Percentiles rank a stretch among this genome's conserved stretches.
phyloP scores from a whole-genome alignment of 2,797 vertebrate species.

The Limosa lapponica region DNA sequence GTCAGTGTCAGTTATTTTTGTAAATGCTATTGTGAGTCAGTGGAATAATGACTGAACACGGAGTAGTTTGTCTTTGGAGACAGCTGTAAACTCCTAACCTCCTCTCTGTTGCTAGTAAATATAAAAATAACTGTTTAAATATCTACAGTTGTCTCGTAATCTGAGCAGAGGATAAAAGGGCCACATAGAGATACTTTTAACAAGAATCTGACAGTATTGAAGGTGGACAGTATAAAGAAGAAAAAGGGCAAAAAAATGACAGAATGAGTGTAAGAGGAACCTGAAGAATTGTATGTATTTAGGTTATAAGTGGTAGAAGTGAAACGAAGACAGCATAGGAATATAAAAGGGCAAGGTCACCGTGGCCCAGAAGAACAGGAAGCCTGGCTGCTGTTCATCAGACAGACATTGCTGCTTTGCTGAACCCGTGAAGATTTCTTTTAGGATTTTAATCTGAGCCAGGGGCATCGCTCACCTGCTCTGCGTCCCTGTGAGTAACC shows the following conservation, averaged over 20 bases:
- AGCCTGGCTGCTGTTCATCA: neutral
- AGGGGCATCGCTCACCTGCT: neutral
- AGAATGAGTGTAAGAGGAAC: neutral
- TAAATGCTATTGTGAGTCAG: neutral
- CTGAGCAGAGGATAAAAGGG: neutral
- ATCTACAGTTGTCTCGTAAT: neutral
- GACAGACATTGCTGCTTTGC: neutral
- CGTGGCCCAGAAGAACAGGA: neutral
- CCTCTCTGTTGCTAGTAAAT: neutral
- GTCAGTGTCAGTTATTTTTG: neutral
- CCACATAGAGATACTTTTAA: neutral
- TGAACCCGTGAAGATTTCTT: neutral
- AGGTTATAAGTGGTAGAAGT: neutral
- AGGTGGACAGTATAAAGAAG: neutral
- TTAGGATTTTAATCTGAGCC: neutral
- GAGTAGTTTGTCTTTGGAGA: neutral
- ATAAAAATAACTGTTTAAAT: neutral
- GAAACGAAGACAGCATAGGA: neutral
- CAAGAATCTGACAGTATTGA: neutral
- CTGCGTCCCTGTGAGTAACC: neutral
- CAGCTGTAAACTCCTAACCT: neutral
- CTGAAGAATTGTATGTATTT: neutral
- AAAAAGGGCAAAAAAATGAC: neutral
- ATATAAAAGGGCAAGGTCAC: neutral
- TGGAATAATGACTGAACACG: neutral